A percentile compares a stretch with the other conserved stretches of the same genome.
Evolutionary conservation across 1,140 invertebrate genomes (phyloP).

Genomic region (Anoplophora glabripennis): DNA sequence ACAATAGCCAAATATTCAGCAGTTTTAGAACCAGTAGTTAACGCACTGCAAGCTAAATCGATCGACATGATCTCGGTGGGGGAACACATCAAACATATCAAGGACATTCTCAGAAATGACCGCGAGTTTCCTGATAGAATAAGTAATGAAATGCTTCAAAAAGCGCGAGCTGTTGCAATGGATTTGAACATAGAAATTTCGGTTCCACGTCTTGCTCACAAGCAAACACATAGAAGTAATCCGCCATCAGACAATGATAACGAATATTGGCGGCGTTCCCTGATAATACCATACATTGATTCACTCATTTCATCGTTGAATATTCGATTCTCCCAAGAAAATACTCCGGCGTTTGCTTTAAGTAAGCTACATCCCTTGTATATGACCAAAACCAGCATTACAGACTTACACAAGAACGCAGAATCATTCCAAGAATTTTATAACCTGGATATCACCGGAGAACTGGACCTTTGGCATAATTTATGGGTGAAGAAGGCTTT

Average conservation of each 20-base stretch:
- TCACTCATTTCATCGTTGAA: conserved; percentile 20
- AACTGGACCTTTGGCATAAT: conserved; percentile 14
- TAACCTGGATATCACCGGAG: conserved; percentile 13
- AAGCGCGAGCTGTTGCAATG: conserved; percentile 8
- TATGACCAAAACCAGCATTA: neutral
- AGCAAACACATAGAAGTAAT: neutral
- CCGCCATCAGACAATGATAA: conserved; percentile 18
- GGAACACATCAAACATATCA: conserved; percentile 34
- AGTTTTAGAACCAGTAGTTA: conserved; percentile 37
- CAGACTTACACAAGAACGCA: conserved; percentile 18
- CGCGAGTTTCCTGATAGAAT: conserved; percentile 34
- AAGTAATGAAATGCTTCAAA: conserved; percentile 7
- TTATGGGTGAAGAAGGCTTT: conserved; percentile 5
- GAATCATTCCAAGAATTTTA: conserved; percentile 20
- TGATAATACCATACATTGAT: conserved; percentile 22
- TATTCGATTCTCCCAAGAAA: conserved; percentile 22
- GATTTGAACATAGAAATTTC: conserved; percentile 17
- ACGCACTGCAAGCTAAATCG: conserved; percentile 36
- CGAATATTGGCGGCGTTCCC: conserved; percentile 19
- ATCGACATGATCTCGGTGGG: conserved; percentile 27
- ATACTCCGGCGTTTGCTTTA: conserved; percentile 18
- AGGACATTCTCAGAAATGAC: conserved; percentile 27
- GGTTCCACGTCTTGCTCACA: conserved; percentile 16
- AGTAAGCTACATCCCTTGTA: too few species aligned
- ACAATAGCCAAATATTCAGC: conserved; percentile 39